These are phyloP conservation scores for Glaucidium brasilianum DNA, from an alignment of 2,113 vertebrate species.

Conservation along the genomic window DNA sequence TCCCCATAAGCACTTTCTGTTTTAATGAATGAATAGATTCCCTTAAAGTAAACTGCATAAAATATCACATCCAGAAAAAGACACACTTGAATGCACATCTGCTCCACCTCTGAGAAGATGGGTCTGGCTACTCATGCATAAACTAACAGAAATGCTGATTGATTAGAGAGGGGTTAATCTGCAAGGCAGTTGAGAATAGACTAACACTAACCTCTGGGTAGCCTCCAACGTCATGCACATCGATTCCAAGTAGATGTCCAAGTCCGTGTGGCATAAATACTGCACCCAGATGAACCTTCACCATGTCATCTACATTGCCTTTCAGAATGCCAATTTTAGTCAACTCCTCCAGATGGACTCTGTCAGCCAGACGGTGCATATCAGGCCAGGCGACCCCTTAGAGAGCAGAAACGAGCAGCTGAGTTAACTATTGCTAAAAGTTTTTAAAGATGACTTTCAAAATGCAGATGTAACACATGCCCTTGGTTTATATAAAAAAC, in stretches of 20 bases:
- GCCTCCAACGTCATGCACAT: slow-evolving; percentile 96
- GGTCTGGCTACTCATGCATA: background rate
- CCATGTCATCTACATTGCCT: slow-evolving; percentile 88
- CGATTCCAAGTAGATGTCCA: slow-evolving; percentile 94
- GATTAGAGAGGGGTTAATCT: background rate
- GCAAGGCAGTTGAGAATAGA: background rate
- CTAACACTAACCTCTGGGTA: slow-evolving; percentile 89
- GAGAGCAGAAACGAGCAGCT: slow-evolving; percentile 29
- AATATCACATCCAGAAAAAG: background rate
- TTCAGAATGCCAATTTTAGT: slow-evolving; percentile 82
- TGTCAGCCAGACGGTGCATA: slow-evolving; percentile 93
- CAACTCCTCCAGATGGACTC: slow-evolving; percentile 91
- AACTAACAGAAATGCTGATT: background rate
- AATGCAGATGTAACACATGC: background rate
- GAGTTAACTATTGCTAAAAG: slow-evolving; percentile 11
- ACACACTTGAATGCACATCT: background rate
- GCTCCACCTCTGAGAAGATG: background rate
- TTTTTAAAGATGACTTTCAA: background rate
- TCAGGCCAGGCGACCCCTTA: slow-evolving; percentile 91
- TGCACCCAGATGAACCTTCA: slow-evolving; percentile 89
- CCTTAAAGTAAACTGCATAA: background rate
- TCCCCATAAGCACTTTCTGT: background rate
- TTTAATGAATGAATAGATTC: background rate
- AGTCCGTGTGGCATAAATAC: slow-evolving; percentile 97
- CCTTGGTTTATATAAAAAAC: background rate